Conservation (phyloP, 2,888 invertebrate species). For the Busseola fusca region DNA sequence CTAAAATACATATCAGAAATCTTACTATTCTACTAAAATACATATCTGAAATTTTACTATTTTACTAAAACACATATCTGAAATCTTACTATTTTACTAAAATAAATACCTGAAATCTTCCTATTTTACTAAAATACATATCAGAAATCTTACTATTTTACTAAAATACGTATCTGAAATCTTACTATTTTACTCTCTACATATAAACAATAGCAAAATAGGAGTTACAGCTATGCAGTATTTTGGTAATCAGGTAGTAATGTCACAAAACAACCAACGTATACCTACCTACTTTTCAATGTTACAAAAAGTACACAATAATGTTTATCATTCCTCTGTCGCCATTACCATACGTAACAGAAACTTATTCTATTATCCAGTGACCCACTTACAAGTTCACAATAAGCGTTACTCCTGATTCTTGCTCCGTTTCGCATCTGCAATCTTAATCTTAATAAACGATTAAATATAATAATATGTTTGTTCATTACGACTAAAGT, state of each 20-base stretch:
- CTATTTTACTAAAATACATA: no score
- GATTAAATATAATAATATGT: conserved; percentile 47
- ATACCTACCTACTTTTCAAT: no score
- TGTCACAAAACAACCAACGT: no score
- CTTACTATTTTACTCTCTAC: not conserved
- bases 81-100: no score
- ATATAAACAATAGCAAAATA: not conserved
- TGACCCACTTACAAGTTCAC: conserved; percentile 52
- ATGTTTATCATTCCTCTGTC: not conserved
- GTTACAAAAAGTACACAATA: not conserved
- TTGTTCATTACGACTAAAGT: conserved; percentile 52
- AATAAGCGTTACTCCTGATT: conserved; percentile 47
- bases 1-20: no score
- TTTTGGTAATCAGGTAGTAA: not conserved
- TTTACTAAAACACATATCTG: no score
- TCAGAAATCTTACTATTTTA: no score
- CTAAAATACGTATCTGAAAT: no score
- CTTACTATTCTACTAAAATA: no score
- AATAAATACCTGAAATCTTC: no score
- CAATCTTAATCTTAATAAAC: conserved; percentile 56
- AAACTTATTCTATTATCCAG: conserved; percentile 43
- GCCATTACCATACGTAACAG: conserved; percentile 27
- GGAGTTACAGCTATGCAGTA: not conserved
- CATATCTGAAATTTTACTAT: no score
- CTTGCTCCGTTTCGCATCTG: conserved; percentile 39